Evolutionary conservation across 2,113 vertebrate species (phyloP).

Genomic region (Daphoenositta chrysoptera): DNA sequence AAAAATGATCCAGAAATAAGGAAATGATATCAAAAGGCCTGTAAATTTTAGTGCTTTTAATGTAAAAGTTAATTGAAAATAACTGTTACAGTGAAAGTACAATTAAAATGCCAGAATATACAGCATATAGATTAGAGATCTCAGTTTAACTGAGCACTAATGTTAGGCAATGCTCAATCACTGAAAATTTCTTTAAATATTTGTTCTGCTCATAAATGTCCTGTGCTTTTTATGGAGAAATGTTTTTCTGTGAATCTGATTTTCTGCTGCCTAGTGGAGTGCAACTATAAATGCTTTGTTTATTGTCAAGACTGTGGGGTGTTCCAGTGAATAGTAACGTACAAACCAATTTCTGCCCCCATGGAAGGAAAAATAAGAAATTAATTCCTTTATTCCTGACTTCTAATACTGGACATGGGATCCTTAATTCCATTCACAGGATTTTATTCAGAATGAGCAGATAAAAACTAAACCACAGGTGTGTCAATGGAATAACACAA

Average conservation of each 20-base stretch:
- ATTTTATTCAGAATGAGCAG: conserved; percentile 29
- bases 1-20: background rate
- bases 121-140: background rate
- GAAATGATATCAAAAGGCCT: background rate
- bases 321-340: conserved; percentile 52
- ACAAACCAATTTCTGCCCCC: conserved; percentile 34
- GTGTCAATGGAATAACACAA: conserved; percentile 5
- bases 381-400: conserved; percentile 51
- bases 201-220: background rate
- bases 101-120: background rate
- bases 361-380: conserved; percentile 46
- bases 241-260: conserved; percentile 46
- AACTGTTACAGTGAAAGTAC: background rate
- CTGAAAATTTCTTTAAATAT: background rate
- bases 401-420: background rate
- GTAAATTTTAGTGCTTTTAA: background rate
- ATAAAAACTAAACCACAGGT: background rate
- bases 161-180: background rate
- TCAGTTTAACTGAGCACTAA: background rate
- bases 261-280: conserved; percentile 21
- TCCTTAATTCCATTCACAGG: conserved; percentile 40
- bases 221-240: background rate
- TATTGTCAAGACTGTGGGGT: conserved; percentile 17
- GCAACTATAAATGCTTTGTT: background rate
- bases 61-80: background rate